phyloP scores from a whole-genome alignment of 2,888 invertebrate species.

The Protodeltote pygarga region DNA sequence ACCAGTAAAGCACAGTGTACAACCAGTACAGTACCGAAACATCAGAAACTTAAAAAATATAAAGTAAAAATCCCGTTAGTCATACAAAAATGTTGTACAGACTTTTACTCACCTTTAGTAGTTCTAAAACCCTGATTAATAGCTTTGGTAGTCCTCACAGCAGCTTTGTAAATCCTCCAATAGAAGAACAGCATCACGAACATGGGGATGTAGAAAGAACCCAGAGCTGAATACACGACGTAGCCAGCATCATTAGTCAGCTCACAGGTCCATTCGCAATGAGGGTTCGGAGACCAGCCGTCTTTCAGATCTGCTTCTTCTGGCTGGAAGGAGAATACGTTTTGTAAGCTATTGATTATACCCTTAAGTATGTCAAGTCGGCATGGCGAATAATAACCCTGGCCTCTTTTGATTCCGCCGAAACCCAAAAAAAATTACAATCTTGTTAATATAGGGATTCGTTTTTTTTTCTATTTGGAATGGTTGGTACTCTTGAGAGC shows the following conservation, averaged over 20 bases:
- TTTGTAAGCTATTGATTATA: not conserved
- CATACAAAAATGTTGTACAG: too few species aligned
- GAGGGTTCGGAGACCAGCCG: conserved; percentile 78
- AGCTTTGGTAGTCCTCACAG: conserved; percentile 96
- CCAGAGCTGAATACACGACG: conserved; percentile 98
- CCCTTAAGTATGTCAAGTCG: too few species aligned
- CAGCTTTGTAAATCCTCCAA: conserved; percentile 98
- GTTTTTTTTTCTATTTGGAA: too few species aligned
- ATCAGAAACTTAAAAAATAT: too few species aligned
- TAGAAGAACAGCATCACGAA: conserved; percentile 99
- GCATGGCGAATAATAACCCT: too few species aligned
- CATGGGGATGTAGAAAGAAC: conserved; percentile 99
- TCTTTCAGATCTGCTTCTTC: conserved; percentile 70
- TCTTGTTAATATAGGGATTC: too few species aligned
- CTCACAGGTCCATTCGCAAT: conserved; percentile 95
- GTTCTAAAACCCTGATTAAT: conserved; percentile 97
- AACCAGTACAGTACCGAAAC: too few species aligned
- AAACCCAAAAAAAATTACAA: too few species aligned
- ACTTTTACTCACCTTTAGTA: conserved; percentile 91
- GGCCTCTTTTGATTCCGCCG: too few species aligned
- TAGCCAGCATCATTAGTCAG: conserved; percentile 97
- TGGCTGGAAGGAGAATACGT: conserved; percentile 53
- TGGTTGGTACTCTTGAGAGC: too few species aligned
- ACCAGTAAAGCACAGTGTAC: too few species aligned
- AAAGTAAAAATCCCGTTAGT: too few species aligned